Evolutionary conservation across 1,140 invertebrate genomes (phyloP).

Genomic region (Diachasma alloeum): DNA sequence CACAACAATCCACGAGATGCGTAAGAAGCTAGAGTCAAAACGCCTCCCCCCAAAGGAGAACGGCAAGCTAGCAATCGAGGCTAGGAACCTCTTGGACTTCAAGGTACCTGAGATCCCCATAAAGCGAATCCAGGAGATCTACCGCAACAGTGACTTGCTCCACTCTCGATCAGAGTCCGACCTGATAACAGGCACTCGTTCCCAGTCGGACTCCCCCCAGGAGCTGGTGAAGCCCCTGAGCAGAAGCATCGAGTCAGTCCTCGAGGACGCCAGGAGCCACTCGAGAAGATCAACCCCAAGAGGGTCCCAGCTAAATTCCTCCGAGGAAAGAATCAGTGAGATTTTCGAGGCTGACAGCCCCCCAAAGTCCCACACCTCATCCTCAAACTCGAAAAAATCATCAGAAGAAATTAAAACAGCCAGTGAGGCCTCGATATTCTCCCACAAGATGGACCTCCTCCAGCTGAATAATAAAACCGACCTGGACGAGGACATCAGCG

Average conservation of each 20-base stretch:
- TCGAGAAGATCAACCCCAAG: background rate
- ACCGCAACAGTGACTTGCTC: conserved; percentile 53
- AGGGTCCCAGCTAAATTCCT: background rate
- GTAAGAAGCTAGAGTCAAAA: conserved; percentile 56
- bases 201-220: background rate
- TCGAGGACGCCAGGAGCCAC: conserved; percentile 27
- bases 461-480: conserved; percentile 55
- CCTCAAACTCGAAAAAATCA: background rate
- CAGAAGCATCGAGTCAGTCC: conserved; percentile 31
- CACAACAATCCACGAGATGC: conserved; percentile 60
- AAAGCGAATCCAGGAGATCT: conserved; percentile 59
- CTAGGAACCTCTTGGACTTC: conserved; percentile 54
- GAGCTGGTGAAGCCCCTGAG: background rate
- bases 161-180: conserved; percentile 58
- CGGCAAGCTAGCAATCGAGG: conserved; percentile 59
- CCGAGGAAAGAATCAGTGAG: background rate
- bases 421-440: conserved; percentile 31
- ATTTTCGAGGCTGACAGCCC: background rate
- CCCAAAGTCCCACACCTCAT: background rate
- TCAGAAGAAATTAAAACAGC: conserved; percentile 1
- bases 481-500: conserved; percentile 56
- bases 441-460: conserved; percentile 47
- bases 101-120: conserved; percentile 63
- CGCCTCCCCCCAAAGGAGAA: conserved; percentile 48
- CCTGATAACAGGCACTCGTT: conserved; percentile 32